Base-by-base conservation (phyloP, 2,797 vertebrate species). In the Aeoliscus strigatus region DNA sequence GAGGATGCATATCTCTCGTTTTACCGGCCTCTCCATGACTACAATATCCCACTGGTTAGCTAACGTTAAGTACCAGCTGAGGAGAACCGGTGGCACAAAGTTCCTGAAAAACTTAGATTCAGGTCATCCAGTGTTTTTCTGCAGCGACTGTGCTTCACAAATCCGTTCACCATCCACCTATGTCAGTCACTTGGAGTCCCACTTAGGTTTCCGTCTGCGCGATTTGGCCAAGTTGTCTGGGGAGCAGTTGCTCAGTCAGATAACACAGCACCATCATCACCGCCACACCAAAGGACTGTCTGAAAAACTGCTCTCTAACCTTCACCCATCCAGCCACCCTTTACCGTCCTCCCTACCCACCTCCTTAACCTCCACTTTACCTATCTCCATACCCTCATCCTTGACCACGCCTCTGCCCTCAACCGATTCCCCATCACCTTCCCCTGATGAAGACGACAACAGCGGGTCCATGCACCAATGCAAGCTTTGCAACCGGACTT, bases 11-110 rank as follows among this genome's bases (percentile, higher is more conserved):
- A 94, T 99, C 87, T 98, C 96, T 17, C 90, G 95, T 57, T 98
- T 98, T 84, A 99, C 95, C 0, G 96, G 96, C 48, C 92, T 97
- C 39, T 99, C 96, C 7, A 98, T 98, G 95, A 99, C 95, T 61
- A 99, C 96, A 36, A 99, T 99, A 86, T 98, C 94, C 85, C 96
- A 99, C 82, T 99, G 96, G 96, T 80, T 99, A 72, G 96, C 96
- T 66, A 99, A 99, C 43, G 96, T 99, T 64, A 99, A 99, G 81
- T 99, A 99, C 87, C 96, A 99, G 90, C 86, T 99, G 43, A 90
- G 95, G 83, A 92, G 96, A 91, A 99, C 96, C 73, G 96, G 95
- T 65, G 94, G 96, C 75, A 99, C 96, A 67, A 99, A 99, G 89
- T 98, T 99, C 86, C 89, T 99, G 81, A 99, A 99, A 88, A 97